Conservation (phyloP, 1,140 invertebrate species). For the Macrocentrus cingulum region DNA sequence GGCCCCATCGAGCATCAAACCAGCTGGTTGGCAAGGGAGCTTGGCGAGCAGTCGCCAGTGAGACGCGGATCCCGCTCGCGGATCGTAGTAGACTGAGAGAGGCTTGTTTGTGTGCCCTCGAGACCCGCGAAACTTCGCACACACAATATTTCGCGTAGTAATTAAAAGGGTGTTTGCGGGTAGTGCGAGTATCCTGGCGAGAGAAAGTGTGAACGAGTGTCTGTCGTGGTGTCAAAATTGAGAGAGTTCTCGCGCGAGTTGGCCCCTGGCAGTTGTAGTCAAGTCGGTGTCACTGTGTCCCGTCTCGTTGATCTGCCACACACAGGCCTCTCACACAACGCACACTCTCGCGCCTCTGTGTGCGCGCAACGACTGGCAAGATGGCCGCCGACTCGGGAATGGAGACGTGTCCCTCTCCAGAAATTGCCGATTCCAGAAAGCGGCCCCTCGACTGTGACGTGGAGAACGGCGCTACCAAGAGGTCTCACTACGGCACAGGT, state of each 20-base stretch:
- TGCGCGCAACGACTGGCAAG: conserved; percentile 60
- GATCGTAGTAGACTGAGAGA: conserved; percentile 21
- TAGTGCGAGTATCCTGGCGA: no score
- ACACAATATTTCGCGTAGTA: background rate
- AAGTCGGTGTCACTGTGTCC: conserved; percentile 25
- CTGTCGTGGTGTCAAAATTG: no score
- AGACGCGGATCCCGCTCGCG: conserved; percentile 52
- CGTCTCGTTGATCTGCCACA: conserved; percentile 5
- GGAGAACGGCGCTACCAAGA: conserved; percentile 84
- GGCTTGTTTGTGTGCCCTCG: background rate
- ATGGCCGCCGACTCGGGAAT: conserved; percentile 81
- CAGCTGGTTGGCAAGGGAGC: conserved; percentile 51
- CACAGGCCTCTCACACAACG: conserved; percentile 8
- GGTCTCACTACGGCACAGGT: conserved; percentile 88
- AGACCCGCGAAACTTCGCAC: background rate
- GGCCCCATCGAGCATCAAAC: conserved; percentile 42
- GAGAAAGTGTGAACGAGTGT: no score
- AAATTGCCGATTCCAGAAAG: conserved; percentile 81
- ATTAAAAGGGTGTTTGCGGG: no score
- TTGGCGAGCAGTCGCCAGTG: conserved; percentile 49
- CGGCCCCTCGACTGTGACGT: conserved; percentile 81
- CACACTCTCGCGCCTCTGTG: conserved; percentile 14
- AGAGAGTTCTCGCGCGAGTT: conserved; percentile 23
- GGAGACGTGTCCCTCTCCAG: conserved; percentile 80
- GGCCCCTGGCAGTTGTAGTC: conserved; percentile 25